These are phyloP conservation scores for Phlogophora meticulosa DNA, from an alignment of 2,888 invertebrate species.

Conservation along the genomic window DNA sequence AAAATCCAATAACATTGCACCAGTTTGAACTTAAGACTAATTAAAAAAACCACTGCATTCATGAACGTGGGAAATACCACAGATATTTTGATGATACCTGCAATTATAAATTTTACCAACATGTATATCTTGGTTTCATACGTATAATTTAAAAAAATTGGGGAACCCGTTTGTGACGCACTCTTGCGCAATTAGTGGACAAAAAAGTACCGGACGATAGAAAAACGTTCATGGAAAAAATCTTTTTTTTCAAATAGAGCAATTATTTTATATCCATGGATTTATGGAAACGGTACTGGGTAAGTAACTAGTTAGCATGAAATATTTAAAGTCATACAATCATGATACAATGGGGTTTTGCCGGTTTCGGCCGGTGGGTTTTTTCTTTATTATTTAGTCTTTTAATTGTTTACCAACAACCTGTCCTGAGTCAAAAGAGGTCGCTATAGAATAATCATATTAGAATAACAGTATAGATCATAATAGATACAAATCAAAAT, in stretches of 20 bases:
- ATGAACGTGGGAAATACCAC: constrained; percentile 40
- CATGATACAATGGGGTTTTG: constrained; percentile 60
- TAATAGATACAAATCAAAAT: too few species aligned
- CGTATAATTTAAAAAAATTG: constrained; percentile 27
- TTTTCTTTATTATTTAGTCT: too few species aligned
- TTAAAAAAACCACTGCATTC: constrained; percentile 15
- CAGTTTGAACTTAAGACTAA: constrained; percentile 12
- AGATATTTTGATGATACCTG: constrained; percentile 13
- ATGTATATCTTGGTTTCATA: not conserved
- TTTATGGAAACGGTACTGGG: constrained; percentile 10
- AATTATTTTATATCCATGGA: constrained; percentile 18
- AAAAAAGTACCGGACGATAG: constrained; percentile 29
- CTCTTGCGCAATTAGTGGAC: constrained; percentile 5
- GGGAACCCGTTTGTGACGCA: constrained; percentile 43
- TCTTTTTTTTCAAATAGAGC: constrained; percentile 11
- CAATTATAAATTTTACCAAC: constrained; percentile 23
- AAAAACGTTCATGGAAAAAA: constrained; percentile 27
- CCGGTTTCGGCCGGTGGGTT: constrained; percentile 32
- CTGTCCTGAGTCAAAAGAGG: too few species aligned
- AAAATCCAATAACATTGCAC: constrained; percentile 13
- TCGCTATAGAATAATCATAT: too few species aligned
- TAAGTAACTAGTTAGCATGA: constrained; percentile 24
- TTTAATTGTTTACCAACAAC: too few species aligned
- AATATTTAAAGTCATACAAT: constrained; percentile 35
- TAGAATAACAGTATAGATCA: too few species aligned